Base-by-base conservation (phyloP, 1,140 invertebrate genomes). In the Dinoponera quadriceps region DNA sequence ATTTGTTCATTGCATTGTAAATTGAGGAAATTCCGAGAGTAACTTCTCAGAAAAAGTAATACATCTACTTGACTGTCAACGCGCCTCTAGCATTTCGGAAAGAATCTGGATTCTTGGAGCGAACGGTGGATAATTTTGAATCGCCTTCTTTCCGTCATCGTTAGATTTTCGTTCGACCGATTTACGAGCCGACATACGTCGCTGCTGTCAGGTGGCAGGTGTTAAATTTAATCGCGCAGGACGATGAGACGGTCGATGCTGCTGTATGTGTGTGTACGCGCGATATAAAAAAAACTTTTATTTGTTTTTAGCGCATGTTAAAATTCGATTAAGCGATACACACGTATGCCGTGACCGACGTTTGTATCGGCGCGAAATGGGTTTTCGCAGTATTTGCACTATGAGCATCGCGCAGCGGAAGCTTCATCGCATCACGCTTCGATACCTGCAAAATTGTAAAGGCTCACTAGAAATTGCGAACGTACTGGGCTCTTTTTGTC, bases 271-370 rank as follows among this genome's bases (percentile, higher is more conserved):
- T 20, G 29, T 18, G 48, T 20, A n/a, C 18, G 16, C 20, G 65
- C 29, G 9, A 59, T 73, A n/a, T 57, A 16, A 59, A 72, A 73
- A 59, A 73, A 59, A 73, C 1, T 73, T 73, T 73, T 14, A 73
- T 73, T 73, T 73, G 20, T 22, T 59, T 59, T 57, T 38, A 44
- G 16, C 51, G 54, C 9, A 44, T 13, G 27, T 73, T 73, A 73
- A 73, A 73, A 73, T 59, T 59, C 11, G 33, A 59, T 44, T 44
- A 73, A 73, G n/a, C 13, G 51, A 22, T 14, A 38, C 38, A 4
- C 11, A 7, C 27, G 11, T 29, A 66, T 1, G 25, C 27, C 22
- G 18, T 27, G 25, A 69, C 3, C 66, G 48, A 68, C 29, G 16
- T 66, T 25, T 48, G 14, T 48, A 48, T 25, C 63, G n/a, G 33